Evolutionary conservation across 2,888 invertebrate genomes (phyloP).

Genomic region (Torymus tubicola): DNA sequence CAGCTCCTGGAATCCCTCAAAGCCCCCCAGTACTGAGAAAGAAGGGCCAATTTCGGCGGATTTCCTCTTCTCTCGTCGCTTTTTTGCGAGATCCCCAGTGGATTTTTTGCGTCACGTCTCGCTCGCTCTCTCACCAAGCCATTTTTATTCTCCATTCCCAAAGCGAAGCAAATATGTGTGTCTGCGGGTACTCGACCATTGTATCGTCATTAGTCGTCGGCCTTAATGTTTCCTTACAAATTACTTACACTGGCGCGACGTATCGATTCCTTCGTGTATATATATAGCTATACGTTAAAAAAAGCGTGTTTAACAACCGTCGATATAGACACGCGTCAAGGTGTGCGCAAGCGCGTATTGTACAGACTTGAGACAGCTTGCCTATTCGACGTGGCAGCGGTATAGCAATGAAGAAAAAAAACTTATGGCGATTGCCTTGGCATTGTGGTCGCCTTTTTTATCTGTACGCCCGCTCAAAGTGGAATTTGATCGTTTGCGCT

Average conservation of each 20-base stretch:
- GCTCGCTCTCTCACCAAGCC: no score
- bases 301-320: constrained; percentile 15
- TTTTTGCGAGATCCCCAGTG: no score
- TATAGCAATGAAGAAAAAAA: not conserved
- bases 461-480: no score
- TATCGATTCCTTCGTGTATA: constrained; percentile 18
- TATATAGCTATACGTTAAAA: not conserved
- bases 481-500: no score
- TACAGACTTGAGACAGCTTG: not conserved
- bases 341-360: not conserved
- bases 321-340: not conserved
- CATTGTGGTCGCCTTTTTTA: not conserved
- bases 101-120: no score
- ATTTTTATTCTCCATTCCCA: no score
- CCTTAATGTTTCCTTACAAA: constrained; percentile 13
- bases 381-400: not conserved
- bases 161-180: no score
- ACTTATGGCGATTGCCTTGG: not conserved
- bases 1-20: not conserved
- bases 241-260: not conserved
- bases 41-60: not conserved
- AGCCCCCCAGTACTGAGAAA: not conserved
- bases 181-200: no score
- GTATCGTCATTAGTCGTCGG: not conserved
- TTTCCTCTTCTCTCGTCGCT: not conserved